Evolutionary conservation across 2,888 invertebrate species (phyloP).

Genomic region (Acrocyrtus sp.): DNA sequence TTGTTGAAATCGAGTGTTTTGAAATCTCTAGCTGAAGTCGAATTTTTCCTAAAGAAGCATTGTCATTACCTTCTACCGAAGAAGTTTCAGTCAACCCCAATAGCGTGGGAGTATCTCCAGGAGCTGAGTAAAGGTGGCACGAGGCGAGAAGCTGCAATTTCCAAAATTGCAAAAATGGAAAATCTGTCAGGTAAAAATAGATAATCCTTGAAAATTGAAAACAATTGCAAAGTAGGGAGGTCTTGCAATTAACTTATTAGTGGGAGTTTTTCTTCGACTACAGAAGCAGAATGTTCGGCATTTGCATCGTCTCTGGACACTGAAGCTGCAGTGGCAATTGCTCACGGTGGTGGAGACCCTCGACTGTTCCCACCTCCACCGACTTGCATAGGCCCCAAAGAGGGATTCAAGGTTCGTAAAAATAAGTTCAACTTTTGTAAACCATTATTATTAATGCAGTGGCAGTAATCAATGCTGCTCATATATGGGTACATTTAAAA

Average conservation of each 20-base stretch:
- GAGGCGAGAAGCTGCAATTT: slow-evolving; percentile 45
- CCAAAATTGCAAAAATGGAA: slow-evolving; percentile 19
- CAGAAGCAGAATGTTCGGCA: slow-evolving; percentile 74
- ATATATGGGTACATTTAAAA: too few species aligned
- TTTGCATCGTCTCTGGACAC: slow-evolving; percentile 84
- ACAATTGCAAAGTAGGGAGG: not conserved
- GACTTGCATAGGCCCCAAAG: slow-evolving; percentile 5
- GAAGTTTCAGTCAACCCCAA: slow-evolving; percentile 16
- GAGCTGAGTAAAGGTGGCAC: slow-evolving; percentile 30
- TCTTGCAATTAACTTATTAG: not conserved
- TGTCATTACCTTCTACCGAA: slow-evolving; percentile 19
- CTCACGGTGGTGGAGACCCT: slow-evolving; percentile 77
- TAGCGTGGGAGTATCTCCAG: slow-evolving; percentile 44
- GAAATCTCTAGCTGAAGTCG: slow-evolving; percentile 17
- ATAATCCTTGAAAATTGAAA: not conserved
- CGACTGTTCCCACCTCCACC: slow-evolving; percentile 79
- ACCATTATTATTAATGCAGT: too few species aligned
- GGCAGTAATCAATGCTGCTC: too few species aligned
- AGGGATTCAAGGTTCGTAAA: slow-evolving; percentile 30
- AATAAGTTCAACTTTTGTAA: too few species aligned
- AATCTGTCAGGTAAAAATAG: slow-evolving; percentile 30
- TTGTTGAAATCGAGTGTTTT: not conserved
- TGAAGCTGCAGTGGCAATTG: slow-evolving; percentile 80
- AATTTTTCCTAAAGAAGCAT: slow-evolving; percentile 35
- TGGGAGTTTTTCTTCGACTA: slow-evolving; percentile 40